Percentiles rank a stretch among this genome's conserved stretches.
These are phyloP conservation scores for Xiphophorus maculatus DNA, from an alignment of 2,113 vertebrate genomes.

Conservation along the genomic window DNA sequence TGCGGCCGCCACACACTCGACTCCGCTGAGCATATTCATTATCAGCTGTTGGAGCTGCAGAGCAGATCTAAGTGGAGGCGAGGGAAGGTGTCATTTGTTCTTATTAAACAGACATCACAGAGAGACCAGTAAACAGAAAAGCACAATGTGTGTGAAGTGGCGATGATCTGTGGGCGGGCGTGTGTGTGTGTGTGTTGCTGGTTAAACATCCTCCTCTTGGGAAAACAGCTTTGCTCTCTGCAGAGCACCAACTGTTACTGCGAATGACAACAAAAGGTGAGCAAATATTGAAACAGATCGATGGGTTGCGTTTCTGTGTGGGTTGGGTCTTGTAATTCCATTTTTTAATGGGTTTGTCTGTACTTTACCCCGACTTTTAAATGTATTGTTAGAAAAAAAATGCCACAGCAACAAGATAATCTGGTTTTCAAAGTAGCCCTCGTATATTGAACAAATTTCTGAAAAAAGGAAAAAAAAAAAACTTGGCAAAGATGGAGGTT, in stretches of 20 bases:
- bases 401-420: no score
- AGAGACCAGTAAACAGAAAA: slow-evolving; percentile 2
- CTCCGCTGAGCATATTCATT: slow-evolving; percentile 18
- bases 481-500: no score
- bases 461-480: no score
- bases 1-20: slow-evolving; percentile 2
- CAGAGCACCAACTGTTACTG: slow-evolving; percentile 35
- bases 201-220: slow-evolving; percentile 51
- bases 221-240: slow-evolving; percentile 51
- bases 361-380: slow-evolving; percentile 5
- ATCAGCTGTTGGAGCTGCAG: slow-evolving; percentile 6
- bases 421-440: no score
- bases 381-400: not conserved
- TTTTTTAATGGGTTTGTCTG: slow-evolving; percentile 7
- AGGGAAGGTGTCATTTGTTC: slow-evolving; percentile 23
- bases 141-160: slow-evolving; percentile 1
- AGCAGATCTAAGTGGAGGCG: slow-evolving; percentile 27
- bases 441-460: no score
- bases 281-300: slow-evolving; percentile 53
- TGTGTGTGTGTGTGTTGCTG: slow-evolving; percentile 18
- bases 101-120: slow-evolving; percentile 26
- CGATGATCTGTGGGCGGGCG: slow-evolving; percentile 13
- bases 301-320: not conserved
- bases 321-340: slow-evolving; percentile 10
- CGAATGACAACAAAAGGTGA: slow-evolving; percentile 44